Evolutionary conservation across 2,888 invertebrate species (phyloP), one percentile per base, ranked within the genome.

Genomic region (Harpagoxenus sublaevis): DNA sequence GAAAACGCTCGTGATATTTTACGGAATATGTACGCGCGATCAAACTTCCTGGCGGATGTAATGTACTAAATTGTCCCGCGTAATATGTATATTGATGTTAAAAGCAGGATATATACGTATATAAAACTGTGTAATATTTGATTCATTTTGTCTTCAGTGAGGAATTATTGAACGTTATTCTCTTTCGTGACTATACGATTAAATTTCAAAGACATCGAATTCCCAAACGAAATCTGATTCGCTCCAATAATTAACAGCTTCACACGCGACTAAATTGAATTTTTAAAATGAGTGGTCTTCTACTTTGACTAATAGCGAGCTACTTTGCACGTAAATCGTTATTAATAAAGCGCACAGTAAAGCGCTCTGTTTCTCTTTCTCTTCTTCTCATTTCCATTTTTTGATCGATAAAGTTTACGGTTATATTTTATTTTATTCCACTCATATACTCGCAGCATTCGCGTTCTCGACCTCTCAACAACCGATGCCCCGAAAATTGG

Each of bases 381-480:
- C 28, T 48, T 15, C 28, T 5, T 51, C 57, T 48, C 60, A 18
- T 18, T 81, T 55, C 5, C 23, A 55, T 79, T 84, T 66, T 84
- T 83, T 62, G 42, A 81, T 70, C 62, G 63, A 84, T 62, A 81
- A 84, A 81, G 79, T 81, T 71, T 81, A 81, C 79, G 79, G 51
- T 81, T 81, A 81, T 81, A 81, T 81, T 81, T 62, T 70, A 70
- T 81, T 81, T 81, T 70, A 81, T 81, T 45, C 60, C 71, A 81
- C 79, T 71, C 71, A 81, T 68, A 70, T 48, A 60, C 48, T 68
- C 48, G 71, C 71, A 81, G 71, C 28, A 35, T 71, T 60, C 79
- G 60, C 60, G 48, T 81, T 71, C 79, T 60, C 79, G 71, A 81
- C 79, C 79, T 81, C 79, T 77, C 79, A 81, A 71, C 79, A 42